Evolutionary conservation across 2,797 vertebrate species (phyloP).

Genomic region (Tangara arthus): DNA sequence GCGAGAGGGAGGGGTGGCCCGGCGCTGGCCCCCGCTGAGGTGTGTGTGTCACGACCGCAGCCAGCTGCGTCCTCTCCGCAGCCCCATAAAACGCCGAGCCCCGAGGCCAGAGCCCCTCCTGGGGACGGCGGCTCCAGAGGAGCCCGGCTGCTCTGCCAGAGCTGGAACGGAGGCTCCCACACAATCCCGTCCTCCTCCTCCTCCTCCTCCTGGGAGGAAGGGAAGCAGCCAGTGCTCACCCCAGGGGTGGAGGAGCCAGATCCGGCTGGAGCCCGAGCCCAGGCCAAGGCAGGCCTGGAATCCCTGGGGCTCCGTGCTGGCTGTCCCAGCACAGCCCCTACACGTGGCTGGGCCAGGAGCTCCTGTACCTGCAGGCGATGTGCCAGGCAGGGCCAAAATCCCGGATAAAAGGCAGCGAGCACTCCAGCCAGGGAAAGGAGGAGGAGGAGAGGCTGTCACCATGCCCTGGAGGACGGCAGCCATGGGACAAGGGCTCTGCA

Average conservation of each 20-base stretch:
- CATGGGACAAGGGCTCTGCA: accelerated
- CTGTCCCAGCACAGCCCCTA: accelerated
- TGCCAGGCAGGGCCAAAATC: accelerated
- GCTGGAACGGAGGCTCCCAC: constrained; percentile 1
- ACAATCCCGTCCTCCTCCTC: neutral
- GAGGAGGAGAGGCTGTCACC: neutral
- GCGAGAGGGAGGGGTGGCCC: neutral
- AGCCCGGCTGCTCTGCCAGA: constrained; percentile 30
- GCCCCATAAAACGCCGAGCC: constrained; percentile 41
- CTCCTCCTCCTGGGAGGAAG: neutral
- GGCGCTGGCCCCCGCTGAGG: constrained; percentile 49
- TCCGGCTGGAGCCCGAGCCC: neutral
- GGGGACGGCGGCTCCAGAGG: constrained; percentile 29
- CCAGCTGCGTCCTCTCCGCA: constrained; percentile 48
- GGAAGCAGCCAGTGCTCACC: neutral
- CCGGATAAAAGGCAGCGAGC: accelerated
- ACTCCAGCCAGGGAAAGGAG: neutral
- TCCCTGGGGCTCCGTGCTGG: neutral
- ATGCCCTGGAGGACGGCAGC: accelerated
- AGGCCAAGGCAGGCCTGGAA: neutral
- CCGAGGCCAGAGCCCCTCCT: constrained; percentile 54
- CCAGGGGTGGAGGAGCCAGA: neutral
- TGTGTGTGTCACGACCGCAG: constrained; percentile 57
- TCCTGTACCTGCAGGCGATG: neutral
- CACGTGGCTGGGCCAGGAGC: neutral